Evolutionary conservation across 2,113 vertebrate genomes (phyloP).

Genomic region (Planiliza haematocheilus): DNA sequence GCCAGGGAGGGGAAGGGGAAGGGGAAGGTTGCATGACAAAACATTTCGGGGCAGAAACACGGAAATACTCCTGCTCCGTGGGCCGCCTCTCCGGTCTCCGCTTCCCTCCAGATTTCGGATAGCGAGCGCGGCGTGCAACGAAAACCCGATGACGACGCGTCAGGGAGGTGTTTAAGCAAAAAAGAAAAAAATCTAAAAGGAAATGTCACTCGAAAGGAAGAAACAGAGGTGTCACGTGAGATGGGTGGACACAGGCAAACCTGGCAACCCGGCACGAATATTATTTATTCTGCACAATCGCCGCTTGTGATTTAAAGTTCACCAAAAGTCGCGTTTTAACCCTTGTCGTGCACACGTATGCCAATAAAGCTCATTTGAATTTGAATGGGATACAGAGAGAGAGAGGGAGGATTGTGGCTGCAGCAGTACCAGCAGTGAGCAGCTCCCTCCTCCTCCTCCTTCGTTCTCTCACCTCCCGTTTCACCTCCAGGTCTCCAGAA

Average conservation of each 20-base stretch:
- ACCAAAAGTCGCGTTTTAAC: slow-evolving; percentile 5
- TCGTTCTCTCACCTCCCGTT: neutral
- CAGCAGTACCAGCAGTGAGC: slow-evolving; percentile 51
- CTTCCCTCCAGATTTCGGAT: neutral
- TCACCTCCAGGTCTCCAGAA: slow-evolving; percentile 47
- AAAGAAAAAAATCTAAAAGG: too few species aligned
- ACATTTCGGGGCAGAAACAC: neutral
- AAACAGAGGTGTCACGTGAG: too few species aligned
- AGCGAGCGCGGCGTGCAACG: too few species aligned
- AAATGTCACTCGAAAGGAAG: too few species aligned
- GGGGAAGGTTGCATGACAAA: slow-evolving; percentile 11
- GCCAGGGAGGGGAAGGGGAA: neutral
- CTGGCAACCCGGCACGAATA: slow-evolving; percentile 14
- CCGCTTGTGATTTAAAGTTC: too few species aligned
- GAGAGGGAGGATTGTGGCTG: slow-evolving; percentile 36
- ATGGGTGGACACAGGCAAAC: neutral
- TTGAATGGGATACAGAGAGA: slow-evolving; percentile 11
- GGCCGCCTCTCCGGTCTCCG: too few species aligned
- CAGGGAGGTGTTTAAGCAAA: too few species aligned
- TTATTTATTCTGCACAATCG: too few species aligned
- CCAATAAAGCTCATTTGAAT: slow-evolving; percentile 43
- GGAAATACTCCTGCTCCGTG: too few species aligned
- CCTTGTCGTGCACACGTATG: slow-evolving; percentile 15
- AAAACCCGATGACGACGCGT: too few species aligned
- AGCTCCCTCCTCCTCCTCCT: slow-evolving; percentile 22